Conservation (phyloP, 2,888 invertebrate species). For the Odontocerum albicorne region DNA sequence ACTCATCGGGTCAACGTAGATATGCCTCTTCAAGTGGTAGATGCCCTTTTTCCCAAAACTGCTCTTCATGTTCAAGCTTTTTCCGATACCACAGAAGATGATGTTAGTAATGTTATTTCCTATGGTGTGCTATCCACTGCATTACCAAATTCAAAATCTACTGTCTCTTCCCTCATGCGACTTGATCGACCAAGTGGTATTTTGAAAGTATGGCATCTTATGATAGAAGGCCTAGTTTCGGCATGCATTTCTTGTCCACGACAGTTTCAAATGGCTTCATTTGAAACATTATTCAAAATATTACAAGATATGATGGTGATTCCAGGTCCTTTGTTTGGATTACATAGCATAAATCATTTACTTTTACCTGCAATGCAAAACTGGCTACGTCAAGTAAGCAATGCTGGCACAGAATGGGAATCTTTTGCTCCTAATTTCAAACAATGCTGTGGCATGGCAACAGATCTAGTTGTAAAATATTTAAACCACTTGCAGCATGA, state of each 20-base stretch:
- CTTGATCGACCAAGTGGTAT: constrained; percentile 82
- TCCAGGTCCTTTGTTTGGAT: constrained; percentile 86
- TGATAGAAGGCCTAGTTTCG: constrained; percentile 83
- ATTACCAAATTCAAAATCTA: constrained; percentile 52
- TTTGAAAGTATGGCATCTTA: constrained; percentile 86
- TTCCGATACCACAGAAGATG: constrained; percentile 65
- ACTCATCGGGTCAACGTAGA: constrained; percentile 82
- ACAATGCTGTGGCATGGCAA: constrained; percentile 91
- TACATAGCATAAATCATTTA: constrained; percentile 90
- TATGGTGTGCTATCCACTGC: constrained; percentile 63
- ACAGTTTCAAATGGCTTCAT: constrained; percentile 82
- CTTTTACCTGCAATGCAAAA: constrained; percentile 90
- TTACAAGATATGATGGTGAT: constrained; percentile 74
- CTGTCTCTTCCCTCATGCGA: constrained; percentile 60
- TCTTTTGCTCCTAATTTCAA: constrained; percentile 87
- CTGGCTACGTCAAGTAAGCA: constrained; percentile 80
- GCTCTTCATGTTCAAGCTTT: constrained; percentile 70
- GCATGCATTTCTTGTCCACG: constrained; percentile 85
- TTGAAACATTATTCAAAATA: constrained; percentile 86
- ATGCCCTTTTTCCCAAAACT: constrained; percentile 78
- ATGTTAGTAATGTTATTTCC: constrained; percentile 66
- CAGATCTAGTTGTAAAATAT: constrained; percentile 87
- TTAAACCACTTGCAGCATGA: constrained; percentile 73
- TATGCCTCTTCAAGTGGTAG: constrained; percentile 77
- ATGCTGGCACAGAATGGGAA: constrained; percentile 73